Percentiles rank a stretch among this genome's conserved stretches.
These are phyloP conservation scores for Meda fulgida DNA, from an alignment of 2,797 vertebrate species.

Conservation along the genomic window DNA sequence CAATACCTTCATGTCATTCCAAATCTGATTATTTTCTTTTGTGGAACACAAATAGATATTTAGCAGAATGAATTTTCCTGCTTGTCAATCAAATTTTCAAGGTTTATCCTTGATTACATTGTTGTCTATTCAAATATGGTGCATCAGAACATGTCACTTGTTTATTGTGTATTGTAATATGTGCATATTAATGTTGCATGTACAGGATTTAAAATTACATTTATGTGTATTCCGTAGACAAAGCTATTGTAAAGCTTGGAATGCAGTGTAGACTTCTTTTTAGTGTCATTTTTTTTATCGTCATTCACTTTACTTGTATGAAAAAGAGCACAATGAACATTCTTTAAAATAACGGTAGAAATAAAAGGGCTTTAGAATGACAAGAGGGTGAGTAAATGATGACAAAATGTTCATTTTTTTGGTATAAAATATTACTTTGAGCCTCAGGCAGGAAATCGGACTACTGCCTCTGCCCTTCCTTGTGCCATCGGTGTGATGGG, in stretches of 20 bases:
- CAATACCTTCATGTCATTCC: background rate
- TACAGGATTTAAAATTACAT: background rate
- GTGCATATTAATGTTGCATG: background rate
- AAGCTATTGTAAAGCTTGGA: background rate
- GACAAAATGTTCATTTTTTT: background rate
- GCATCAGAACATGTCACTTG: background rate
- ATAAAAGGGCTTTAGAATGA: background rate
- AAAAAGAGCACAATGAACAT: background rate
- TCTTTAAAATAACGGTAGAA: background rate
- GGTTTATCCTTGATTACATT: background rate
- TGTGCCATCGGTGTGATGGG: conserved; percentile 51
- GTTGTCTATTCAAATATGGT: background rate
- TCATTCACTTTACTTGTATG: background rate
- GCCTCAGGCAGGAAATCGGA: conserved; percentile 57
- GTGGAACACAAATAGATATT: background rate
- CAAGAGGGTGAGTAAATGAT: background rate
- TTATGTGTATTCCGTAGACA: background rate
- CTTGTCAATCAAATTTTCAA: background rate
- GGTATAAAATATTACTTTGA: conserved; percentile 25
- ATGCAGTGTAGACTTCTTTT: background rate
- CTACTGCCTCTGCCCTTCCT: conserved; percentile 20
- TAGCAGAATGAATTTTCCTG: background rate
- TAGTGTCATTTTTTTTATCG: too few species aligned
- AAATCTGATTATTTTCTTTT: background rate
- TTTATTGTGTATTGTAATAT: background rate